These are phyloP conservation scores for Nematolebias whitei DNA, from an alignment of 2,113 vertebrate species.

Conservation along the genomic window DNA sequence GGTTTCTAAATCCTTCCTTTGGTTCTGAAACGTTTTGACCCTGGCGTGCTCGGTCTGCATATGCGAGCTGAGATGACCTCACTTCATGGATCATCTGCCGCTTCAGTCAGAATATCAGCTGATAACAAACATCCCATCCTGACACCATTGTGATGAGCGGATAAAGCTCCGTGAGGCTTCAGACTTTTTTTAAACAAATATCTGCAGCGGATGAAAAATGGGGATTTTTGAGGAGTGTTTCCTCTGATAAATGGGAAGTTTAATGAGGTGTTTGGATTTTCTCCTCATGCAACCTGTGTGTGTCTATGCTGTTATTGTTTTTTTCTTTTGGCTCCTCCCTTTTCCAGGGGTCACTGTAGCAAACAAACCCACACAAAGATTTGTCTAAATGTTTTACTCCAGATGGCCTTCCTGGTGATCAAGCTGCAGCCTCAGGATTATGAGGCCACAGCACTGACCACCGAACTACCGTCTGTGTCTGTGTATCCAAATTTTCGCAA, in stretches of 20 bases:
- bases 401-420: too few species aligned
- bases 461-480: too few species aligned
- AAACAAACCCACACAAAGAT: too few species aligned
- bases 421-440: too few species aligned
- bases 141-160: conserved; percentile 68
- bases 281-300: conserved; percentile 33
- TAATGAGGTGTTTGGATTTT: conserved; percentile 41
- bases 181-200: conserved; percentile 32
- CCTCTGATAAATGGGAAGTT: neutral
- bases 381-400: too few species aligned
- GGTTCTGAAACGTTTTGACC: conserved; percentile 22
- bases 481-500: too few species aligned
- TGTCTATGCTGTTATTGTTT: too few species aligned
- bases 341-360: too few species aligned
- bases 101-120: conserved; percentile 60
- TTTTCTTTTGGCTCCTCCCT: too few species aligned
- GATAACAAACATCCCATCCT: conserved; percentile 49
- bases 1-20: conserved; percentile 1
- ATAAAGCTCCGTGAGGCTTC: neutral
- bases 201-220: conserved; percentile 21
- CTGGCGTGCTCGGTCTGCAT: neutral
- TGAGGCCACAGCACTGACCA: too few species aligned
- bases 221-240: too few species aligned
- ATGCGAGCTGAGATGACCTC: conserved; percentile 3
- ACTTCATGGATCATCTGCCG: conserved; percentile 19